phyloP scores from a whole-genome alignment of 2,888 invertebrate species.

The Smittia aterrima region DNA sequence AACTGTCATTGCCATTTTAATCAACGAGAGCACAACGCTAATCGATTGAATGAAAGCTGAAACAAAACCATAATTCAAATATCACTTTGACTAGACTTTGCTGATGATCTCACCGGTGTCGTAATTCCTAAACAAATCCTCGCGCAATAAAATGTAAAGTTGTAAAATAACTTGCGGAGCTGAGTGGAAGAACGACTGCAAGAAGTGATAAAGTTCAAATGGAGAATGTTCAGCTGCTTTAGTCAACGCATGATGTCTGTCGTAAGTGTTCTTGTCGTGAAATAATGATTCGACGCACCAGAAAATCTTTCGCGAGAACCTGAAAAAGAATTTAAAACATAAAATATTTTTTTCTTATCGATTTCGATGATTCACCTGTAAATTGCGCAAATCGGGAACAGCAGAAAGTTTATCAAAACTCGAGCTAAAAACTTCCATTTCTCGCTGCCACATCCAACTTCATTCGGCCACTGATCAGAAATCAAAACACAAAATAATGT shows the following conservation, averaged over 20 bases:
- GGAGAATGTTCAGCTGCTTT: conserved; percentile 64
- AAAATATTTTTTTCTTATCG: neutral
- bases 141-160: conserved; percentile 63
- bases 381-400: conserved; percentile 63
- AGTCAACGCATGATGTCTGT: conserved; percentile 61
- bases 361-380: conserved; percentile 57
- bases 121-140: conserved; percentile 58
- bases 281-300: conserved; percentile 72
- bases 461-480: conserved; percentile 59
- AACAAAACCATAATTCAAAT: conserved; percentile 45
- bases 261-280: conserved; percentile 58
- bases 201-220: conserved; percentile 73
- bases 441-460: conserved; percentile 53
- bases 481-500: conserved; percentile 61
- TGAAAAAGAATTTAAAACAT: conserved; percentile 48
- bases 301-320: conserved; percentile 71
- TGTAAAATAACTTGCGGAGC: conserved; percentile 70
- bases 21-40: conserved; percentile 65
- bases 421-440: conserved; percentile 55
- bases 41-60: conserved; percentile 66
- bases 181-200: conserved; percentile 75
- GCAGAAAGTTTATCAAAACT: conserved; percentile 57
- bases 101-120: conserved; percentile 62
- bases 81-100: conserved; percentile 25
- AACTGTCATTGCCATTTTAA: conserved; percentile 68